Conservation (phyloP, 1,140 invertebrate species). For the Bombus consobrinus region DNA sequence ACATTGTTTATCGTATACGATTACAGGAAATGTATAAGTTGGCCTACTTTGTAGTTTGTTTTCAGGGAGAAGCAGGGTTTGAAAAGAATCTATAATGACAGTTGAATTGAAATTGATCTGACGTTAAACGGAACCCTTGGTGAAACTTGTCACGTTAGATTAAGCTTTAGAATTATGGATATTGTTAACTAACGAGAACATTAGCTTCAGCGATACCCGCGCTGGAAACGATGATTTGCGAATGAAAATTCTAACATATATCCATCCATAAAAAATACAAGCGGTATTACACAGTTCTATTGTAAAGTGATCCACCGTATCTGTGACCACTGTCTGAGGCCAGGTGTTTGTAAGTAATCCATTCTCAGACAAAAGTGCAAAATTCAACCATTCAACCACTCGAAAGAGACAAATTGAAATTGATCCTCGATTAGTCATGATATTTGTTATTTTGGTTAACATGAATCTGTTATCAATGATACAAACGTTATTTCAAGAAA, state of each 20-base stretch:
- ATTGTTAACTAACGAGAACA: slow-evolving; percentile 7
- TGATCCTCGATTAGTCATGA: neutral
- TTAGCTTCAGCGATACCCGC: neutral
- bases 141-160: slow-evolving; percentile 33
- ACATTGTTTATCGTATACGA: slow-evolving; percentile 4
- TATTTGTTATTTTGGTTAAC: neutral
- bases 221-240: neutral
- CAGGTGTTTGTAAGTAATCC: slow-evolving; percentile 33
- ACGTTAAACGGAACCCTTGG: slow-evolving; percentile 27
- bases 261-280: slow-evolving; percentile 3
- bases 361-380: slow-evolving; percentile 3
- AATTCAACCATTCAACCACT: neutral
- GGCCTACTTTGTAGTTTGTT: slow-evolving; percentile 29
- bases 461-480: neutral
- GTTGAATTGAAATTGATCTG: slow-evolving; percentile 44
- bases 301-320: slow-evolving; percentile 42
- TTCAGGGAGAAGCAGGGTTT: neutral
- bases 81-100: slow-evolving; percentile 42
- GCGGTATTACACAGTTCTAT: neutral
- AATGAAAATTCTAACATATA: slow-evolving; percentile 22
- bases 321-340: slow-evolving; percentile 3
- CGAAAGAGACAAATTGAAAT: neutral
- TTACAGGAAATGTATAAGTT: slow-evolving; percentile 45
- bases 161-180: slow-evolving; percentile 33
- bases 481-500: neutral